Evolutionary conservation across 2,797 vertebrate species (phyloP), one percentile per base, ranked within the genome.

Genomic region (Cuniculus paca): DNA sequence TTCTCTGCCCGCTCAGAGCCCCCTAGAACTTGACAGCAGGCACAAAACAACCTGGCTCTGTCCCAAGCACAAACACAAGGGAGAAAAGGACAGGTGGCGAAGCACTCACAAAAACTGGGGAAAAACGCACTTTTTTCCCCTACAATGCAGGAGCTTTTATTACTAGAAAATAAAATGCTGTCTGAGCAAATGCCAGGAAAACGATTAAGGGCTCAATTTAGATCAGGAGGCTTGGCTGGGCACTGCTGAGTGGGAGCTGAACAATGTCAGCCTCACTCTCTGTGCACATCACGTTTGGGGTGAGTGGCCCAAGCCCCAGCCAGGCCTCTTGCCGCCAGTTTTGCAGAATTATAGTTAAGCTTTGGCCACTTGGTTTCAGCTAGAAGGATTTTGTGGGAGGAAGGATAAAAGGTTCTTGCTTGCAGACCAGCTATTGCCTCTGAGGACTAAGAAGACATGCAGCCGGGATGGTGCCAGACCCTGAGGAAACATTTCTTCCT

Each of bases 241-340:
- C 94, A 45, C 92, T 24, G 68, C 93, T 78, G 58, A 92, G 88
- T 60, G 61, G 79, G 74, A 94, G 34, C 61, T 65, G 42, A 87
- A 94, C 95, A 96, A 90, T 88, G 34, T 82, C 45, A 17, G 79
- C 48, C 56, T 70, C 54, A 80, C 88, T 98, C 95, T 97, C 94
- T 94, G 95, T 97, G 97, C 96, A 95, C 88, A 61, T 97, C 97
- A 98, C 97, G 96, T 97, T 94, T 74, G 52, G 88, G 95, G 95
- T 92, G 94, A 97, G 84, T 7, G 0, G 82, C 63, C 82, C 79
- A 20, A 80, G 88, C 52, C 93, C 94, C 88, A 56, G n/a, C 54
- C 82, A 85, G 77, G 88, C 86, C 82, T 90, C 86, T 95, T 14
- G 8, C 63, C 5, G 8, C 95, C 95, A 94, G 94, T 95, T 95